Conservation (phyloP, 1,140 invertebrate genomes). For the Drosophila murphyi region DNA sequence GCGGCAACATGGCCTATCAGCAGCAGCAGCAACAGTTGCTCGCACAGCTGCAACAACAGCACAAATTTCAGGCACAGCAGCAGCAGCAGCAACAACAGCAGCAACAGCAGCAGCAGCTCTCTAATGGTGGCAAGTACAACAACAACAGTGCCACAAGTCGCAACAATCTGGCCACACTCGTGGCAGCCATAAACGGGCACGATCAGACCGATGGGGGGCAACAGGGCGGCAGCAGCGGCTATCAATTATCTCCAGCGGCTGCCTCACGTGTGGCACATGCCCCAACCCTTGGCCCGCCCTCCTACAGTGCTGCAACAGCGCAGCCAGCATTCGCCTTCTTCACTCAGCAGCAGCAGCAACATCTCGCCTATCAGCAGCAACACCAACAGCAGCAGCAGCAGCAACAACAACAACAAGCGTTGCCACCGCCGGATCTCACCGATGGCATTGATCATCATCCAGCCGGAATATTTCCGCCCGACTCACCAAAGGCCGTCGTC, state of each 20-base stretch:
- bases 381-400: slow-evolving; percentile 63
- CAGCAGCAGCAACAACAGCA: slow-evolving; percentile 55
- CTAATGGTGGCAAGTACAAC: slow-evolving; percentile 40
- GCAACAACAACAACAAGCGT: slow-evolving; percentile 45
- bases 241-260: slow-evolving; percentile 69
- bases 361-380: slow-evolving; percentile 55
- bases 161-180: slow-evolving; percentile 78
- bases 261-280: slow-evolving; percentile 69
- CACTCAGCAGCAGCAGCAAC: slow-evolving; percentile 57
- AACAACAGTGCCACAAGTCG: slow-evolving; percentile 68
- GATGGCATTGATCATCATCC: slow-evolving; percentile 64
- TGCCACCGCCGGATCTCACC: slow-evolving; percentile 49
- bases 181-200: slow-evolving; percentile 80
- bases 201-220: slow-evolving; percentile 44
- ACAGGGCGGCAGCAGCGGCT: slow-evolving; percentile 38
- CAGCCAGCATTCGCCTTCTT: slow-evolving; percentile 68
- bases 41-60: slow-evolving; percentile 76
- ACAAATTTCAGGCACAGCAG: slow-evolving; percentile 84
- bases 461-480: slow-evolving; percentile 62
- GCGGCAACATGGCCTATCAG: slow-evolving; percentile 66
- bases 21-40: slow-evolving; percentile 83
- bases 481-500: slow-evolving; percentile 52
- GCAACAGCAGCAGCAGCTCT: slow-evolving; percentile 31
- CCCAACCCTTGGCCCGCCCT: slow-evolving; percentile 63
- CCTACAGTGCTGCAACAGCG: slow-evolving; percentile 68